Evolutionary conservation across 2,797 vertebrate species (phyloP), one percentile per base, ranked within the genome.

Genomic region (Chrysocyon brachyurus): DNA sequence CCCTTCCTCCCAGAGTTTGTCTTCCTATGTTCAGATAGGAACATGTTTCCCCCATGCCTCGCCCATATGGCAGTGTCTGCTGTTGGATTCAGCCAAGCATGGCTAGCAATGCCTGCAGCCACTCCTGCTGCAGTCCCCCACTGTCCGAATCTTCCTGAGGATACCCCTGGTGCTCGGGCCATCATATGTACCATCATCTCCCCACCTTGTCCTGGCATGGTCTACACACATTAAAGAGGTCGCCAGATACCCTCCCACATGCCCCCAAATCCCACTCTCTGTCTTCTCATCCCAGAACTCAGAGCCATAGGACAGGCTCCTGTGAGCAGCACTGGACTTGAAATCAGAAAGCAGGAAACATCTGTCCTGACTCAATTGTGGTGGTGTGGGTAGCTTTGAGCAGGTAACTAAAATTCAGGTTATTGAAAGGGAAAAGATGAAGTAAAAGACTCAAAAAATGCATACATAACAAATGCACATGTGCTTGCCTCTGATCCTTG

Each of bases 201-300:
- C 28, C 28, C 33, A 15, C 1, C 5, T 64, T 87, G 49, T 31
- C 33, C 83, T 90, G 49, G 54, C 14, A 8, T 33, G 19, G 12
- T 7, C 33, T 15, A 15, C 19, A 15, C n/a, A 33, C 36, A 0
- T 78, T 46, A 70, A 68, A 56, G 46, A 78, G 6, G 1, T 6
- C 56, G 36, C 2, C 14, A 26, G 14, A 2, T 31, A 16, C 26
- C 24, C 22, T 24, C 52, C 49, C 14, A 33, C 2, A 14, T n/a
- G 12, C 14, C 8, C 14, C 0, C 7, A 66, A 26, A 73, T 63
- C 28, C 52, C 12, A 4, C 3, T 72, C 6, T 56, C 63, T 12
- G 0, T 17, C 11, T 11, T 54, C 7, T 89, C 61, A 59, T 0
- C 1, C 21, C 5, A 10, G 78, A 16, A 1, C 19, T 3, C 8